Evolutionary conservation across 2,797 vertebrate species (phyloP), one percentile per base, ranked within the genome.

Genomic region (Ptychobarbus kaznakovi): DNA sequence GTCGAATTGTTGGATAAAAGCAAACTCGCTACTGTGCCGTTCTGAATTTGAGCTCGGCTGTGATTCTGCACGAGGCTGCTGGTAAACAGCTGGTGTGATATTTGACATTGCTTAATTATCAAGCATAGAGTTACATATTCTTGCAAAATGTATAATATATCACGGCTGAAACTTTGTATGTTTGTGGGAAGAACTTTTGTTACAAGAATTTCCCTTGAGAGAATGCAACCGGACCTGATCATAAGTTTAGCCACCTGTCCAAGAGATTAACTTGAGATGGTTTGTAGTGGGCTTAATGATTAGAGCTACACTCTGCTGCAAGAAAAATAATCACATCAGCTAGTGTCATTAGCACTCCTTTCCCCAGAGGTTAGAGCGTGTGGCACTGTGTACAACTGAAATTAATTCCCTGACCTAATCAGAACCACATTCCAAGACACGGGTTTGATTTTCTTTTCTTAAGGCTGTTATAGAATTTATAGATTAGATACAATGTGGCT

Each of bases 341-440:
- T 75, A 86, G 87, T 86, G 80, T 89, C 88, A 89, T 90, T 91
- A 89, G 85, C 84, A 87, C 83, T 80, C 81, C 85, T 83, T 86
- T 84, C 82, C 88, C 87, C 68, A 78, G 84, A 89, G 82, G 76
- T 53, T 77, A 44, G 83, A 83, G 68, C 82, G 84, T 76, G 81
- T 87, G 86, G 74, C 83, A 85, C 81, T 82, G 80, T 87, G 87
- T 81, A 78, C 61, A 82, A 79, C 83, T 81, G 68, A 89, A 88
- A 86, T 90, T 81, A 89, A 89, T 90, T 90, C 86, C 82, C 86
- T 86, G 86, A 90, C 86, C 86, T 88, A 89, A 90, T 88, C 87
- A 87, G 70, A 87, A 88, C 73, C 70, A 75, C 72, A 86, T 83
- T 83, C 77, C 80, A 70, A 69, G 68, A 83, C 83, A 80, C 28